Base-by-base conservation (phyloP, 2,888 invertebrate genomes). In the Beris chalybata region DNA sequence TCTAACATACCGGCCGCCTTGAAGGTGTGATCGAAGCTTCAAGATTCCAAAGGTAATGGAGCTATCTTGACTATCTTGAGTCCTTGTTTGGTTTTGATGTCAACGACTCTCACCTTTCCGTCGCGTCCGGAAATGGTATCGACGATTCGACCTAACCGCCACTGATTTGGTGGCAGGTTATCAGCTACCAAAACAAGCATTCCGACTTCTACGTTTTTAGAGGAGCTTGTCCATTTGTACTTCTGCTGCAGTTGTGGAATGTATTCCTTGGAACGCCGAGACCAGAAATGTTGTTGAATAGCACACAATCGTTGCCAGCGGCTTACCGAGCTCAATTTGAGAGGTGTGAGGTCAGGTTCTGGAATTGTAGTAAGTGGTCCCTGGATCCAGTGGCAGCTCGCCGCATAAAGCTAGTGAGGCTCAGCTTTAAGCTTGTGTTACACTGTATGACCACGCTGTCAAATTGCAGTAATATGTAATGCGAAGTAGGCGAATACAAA, bases 251-350 rank as follows among this genome's bases (percentile, higher is more conserved):
- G 52, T 13, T 56, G 66, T 13, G 52, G 13, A 5, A 66, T 43
- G 43, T 52, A 66, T 32, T 66, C 58, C 12, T 32, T 50, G n/a
- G 50, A 53, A 61, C 61, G 61, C 5, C 66, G 45, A 22, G 44
- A 50, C 59, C 52, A 59, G 13, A 66, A 59, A 48, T 66, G 53
- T 30, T 59, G 66, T 29, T 52, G 43, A 0, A 66, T 38, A 12
- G 38, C 12, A 38, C 53, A 31, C 5, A 66, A 3, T 3, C 44
- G 52, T 38, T 58, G 66, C 58, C 66, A 58, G 1, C 57, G 13
- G 22, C 48, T 15, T n/a, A 48, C 4, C 2, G 13, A 1, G 48
- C 6, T n/a, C 6, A 47, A 47, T 31, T 13, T 4, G 4, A 13
- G 45, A 32, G 30, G 65, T 13, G 22, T 55, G 47, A 48, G 2